Base-by-base conservation (phyloP, 1,140 invertebrate species). In the Tetranychus cinnabarinus region DNA sequence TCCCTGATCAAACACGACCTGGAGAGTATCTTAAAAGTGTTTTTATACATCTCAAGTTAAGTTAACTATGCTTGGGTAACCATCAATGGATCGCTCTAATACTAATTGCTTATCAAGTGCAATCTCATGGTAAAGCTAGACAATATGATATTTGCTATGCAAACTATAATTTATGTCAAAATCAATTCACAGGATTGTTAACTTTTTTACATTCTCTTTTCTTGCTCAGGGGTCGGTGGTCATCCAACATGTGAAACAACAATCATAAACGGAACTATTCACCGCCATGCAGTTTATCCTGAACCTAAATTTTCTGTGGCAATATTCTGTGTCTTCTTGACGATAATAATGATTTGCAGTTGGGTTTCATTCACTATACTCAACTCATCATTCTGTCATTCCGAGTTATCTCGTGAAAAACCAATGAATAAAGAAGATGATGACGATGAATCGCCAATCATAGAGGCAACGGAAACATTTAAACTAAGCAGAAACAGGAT, bases 261-360 rank as follows among this genome's bases (percentile, higher is more conserved):
- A 52, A n/a, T 52, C 54, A 23, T 54, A 1, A 70, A 72, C 59
- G 56, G 56, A 36, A 58, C 50, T 31, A 23, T 52, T 52, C 50
- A 50, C 45, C 36, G 31, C 3, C 37, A 23, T 65, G 36, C 59
- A 35, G 5, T 57, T 33, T 64, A 65, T 50, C 48, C 61, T 37
- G 67, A 67, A 15, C 72, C 73, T 10, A 66, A 65, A 31, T 75
- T 75, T 66, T 65, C 70, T 5, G 68, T 72, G 7, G 70, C 75
- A 56, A 72, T 76, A 13, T 92, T 86, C 71, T 83, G 90, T 63
- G 68, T 81, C 10, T 74, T 88, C 59, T 73, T 89, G 5, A 73
- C 75, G 61, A 67, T 60, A 0, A 73, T 79, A 69, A 71, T 78
- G 65, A 48, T 76, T 0, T 39, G 71, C 7, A 77, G 76, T 65